phyloP scores from a whole-genome alignment of 2,888 invertebrate species.

The Blastobasis adustella region DNA sequence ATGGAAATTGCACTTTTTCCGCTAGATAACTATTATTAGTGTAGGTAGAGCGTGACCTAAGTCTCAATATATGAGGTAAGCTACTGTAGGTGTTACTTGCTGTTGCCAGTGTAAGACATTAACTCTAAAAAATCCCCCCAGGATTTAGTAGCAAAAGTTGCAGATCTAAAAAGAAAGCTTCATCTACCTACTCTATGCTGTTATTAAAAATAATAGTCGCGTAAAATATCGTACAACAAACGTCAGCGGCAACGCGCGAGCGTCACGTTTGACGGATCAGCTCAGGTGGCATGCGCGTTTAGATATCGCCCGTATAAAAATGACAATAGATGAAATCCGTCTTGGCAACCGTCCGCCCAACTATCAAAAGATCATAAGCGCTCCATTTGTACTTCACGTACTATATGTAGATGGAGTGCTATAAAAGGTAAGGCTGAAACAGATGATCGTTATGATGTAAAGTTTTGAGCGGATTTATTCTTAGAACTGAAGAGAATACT shows the following conservation, averaged over 20 bases:
- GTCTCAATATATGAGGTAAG: no score
- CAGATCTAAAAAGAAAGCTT: no score
- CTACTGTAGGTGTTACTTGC: no score
- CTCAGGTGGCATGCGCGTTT: constrained; percentile 31
- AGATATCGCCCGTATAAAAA: constrained; percentile 34
- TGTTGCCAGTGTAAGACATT: no score
- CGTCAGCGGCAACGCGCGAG: constrained; percentile 17
- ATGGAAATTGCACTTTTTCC: not conserved
- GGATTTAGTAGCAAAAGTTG: no score
- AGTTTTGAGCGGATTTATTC: no score
- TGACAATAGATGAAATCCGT: constrained; percentile 35
- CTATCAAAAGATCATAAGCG: constrained; percentile 21
- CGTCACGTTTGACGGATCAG: constrained; percentile 31
- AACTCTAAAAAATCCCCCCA: no score
- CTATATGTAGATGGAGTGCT: not conserved
- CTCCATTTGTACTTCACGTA: not conserved
- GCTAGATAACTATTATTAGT: no score
- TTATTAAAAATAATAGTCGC: constrained; percentile 1
- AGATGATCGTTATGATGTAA: no score
- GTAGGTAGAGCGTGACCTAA: no score
- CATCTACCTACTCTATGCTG: not conserved
- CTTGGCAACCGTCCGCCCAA: constrained; percentile 33
- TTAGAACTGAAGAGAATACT: no score
- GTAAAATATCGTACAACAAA: constrained; percentile 22
- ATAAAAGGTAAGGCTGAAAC: no score